Conservation (phyloP, 2,797 vertebrate genomes). For the Mus minutoides region DNA sequence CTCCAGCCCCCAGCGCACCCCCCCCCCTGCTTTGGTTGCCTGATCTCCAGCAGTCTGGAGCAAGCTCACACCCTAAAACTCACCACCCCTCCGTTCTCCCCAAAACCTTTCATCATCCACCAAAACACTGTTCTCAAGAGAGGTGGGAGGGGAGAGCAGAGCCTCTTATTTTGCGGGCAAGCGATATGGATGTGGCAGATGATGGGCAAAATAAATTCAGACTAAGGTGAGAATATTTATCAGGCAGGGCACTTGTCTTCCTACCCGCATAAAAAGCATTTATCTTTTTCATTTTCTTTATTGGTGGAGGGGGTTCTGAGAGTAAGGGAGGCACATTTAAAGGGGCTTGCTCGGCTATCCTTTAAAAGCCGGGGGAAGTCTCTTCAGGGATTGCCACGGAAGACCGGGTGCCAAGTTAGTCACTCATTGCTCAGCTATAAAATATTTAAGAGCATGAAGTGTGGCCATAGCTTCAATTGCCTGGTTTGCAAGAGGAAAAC, state of each 20-base stretch:
- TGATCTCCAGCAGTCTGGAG: not conserved
- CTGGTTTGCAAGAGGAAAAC: not conserved
- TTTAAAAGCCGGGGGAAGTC: not conserved
- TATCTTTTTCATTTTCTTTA: not conserved
- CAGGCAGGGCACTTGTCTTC: not conserved
- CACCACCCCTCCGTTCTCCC: not conserved
- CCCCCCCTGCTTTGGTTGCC: not conserved
- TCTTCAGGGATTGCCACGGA: not conserved
- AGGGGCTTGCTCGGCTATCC: not conserved
- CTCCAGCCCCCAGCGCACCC: not conserved
- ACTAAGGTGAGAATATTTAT: not conserved
- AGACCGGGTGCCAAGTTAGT: not conserved
- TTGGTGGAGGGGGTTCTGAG: not conserved
- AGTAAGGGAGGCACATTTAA: not conserved
- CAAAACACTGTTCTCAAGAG: not conserved
- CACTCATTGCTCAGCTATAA: not conserved
- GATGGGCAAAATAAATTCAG: not conserved
- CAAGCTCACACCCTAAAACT: not conserved
- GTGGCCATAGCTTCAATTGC: not conserved
- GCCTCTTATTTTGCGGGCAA: not conserved
- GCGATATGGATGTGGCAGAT: not conserved
- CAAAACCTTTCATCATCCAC: fast-evolving
- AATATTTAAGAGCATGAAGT: not conserved
- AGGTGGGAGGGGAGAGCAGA: not conserved
- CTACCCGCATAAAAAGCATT: not conserved